Evolutionary conservation across 2,888 invertebrate genomes (phyloP), one percentile per base, ranked within the genome.

Genomic region (Cheilosia grossa): DNA sequence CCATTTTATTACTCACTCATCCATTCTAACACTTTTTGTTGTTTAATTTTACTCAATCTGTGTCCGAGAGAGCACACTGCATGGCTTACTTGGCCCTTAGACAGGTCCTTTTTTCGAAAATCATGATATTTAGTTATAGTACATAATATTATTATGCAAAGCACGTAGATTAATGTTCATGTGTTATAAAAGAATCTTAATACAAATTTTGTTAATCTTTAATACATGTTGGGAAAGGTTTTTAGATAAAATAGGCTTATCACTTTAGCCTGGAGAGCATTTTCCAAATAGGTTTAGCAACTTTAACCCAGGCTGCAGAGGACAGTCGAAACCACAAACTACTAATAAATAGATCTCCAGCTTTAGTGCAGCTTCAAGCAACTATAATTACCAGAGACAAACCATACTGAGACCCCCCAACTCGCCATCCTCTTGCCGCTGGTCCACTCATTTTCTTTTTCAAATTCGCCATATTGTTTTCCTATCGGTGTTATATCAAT

Each of bases 51-150:
- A 66, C 75, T 69, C 53, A 82, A 54, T 40, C 54, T 44, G 49
- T 89, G 88, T 92, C 91, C 92, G 92, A 92, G 92, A 92, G 92
- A 91, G 89, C 90, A 89, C 92, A 91, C 90, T 91, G 92, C 92
- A 92, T 92, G 92, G 92, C 92, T 92, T 91, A 51, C 7, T 63
- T 21, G 72, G 72, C 61, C 79, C 61, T 63, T 77, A 72, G 37
- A 72, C 30, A 51, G 74, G 74, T 59, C 69, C 70, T 44, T 49
- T 49, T 66, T 66, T 66, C 15, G 15, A 59, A 24, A 51, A 42
- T 42, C 33, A 61, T 49, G 4, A 58, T 24, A 19, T 54, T 40
- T 17, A 64, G 15, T 15, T 42, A 27, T 19, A 44, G n/a, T 9
- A 30, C n/a, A 17, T 6, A 21, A 21, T 21, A 21, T 21, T 21